These are phyloP conservation scores for Columba guinea DNA, from an alignment of 2,797 vertebrate species.

Conservation along the genomic window DNA sequence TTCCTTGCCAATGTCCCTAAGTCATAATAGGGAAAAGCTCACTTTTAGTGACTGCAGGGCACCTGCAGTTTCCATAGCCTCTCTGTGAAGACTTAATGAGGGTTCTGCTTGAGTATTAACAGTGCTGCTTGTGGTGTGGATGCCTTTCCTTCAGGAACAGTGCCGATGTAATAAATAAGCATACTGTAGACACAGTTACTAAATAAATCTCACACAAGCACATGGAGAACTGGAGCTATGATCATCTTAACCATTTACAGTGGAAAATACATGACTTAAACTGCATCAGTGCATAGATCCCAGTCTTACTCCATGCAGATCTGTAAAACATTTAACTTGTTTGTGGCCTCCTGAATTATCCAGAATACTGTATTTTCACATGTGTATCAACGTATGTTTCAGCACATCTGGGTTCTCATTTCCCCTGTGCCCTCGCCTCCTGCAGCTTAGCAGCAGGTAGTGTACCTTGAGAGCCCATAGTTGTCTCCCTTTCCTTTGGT, in stretches of 20 bases:
- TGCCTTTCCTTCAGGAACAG: neutral
- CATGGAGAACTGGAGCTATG: neutral
- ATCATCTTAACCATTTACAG: neutral
- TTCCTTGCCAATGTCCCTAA: neutral
- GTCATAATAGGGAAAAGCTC: neutral
- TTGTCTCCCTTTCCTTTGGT: neutral
- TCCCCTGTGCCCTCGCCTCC: neutral
- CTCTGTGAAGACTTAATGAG: neutral
- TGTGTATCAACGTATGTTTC: accelerated
- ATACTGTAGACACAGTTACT: neutral
- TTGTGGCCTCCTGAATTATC: neutral
- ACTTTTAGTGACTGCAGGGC: neutral
- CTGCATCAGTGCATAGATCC: neutral
- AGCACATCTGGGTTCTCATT: neutral
- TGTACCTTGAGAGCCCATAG: neutral
- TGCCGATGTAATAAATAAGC: neutral
- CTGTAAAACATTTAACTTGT: neutral
- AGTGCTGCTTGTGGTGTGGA: neutral
- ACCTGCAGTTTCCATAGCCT: neutral
- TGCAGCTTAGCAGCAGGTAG: neutral
- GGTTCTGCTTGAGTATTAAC: neutral
- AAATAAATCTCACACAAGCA: neutral
- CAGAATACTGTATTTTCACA: neutral
- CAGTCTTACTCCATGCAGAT: neutral
- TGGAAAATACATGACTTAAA: neutral